Evolutionary conservation across 2,888 invertebrate genomes (phyloP), one percentile per base, ranked within the genome.

Genomic region (Antitype chi): DNA sequence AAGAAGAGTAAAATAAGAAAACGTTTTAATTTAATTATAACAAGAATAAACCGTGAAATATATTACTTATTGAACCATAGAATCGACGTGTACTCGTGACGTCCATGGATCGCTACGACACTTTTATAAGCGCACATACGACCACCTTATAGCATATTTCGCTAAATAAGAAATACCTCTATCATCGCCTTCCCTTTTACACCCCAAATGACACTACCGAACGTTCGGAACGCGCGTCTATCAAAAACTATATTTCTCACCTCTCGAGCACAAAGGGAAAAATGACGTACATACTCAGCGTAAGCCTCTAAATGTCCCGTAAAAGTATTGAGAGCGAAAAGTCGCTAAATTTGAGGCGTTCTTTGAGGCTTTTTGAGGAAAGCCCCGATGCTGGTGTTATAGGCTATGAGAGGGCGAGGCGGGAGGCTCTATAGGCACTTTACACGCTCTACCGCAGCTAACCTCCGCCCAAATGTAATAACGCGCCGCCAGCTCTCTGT

Each of bases 401-500:
- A 95, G 96, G 94, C 96, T 93, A 95, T 96, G 95, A 94, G 94
- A 94, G 94, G 94, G 94, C 93, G 93, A 95, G 93, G 93, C 92
- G 95, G 95, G 95, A 94, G 94, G 94, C 92, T 95, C 94, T 96
- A 96, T 95, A 92, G 95, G 92, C 96, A 96, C 94, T 96, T 96
- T 95, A 95, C 96, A 96, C 96, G 96, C 95, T 96, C 95, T 95
- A 92, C 94, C 95, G 95, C 90, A 91, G 93, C 94, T 95, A 96
- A 96, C 96, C 95, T 96, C 94, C 95, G 94, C 96, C 95, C 96
- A 94, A 94, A 95, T 92, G 96, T 95, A 96, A 97, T 96, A 96
- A 95, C 95, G 93, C 92, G 94, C 93, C 94, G 94, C 93, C 95
- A 93, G 95, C 93, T 95, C 96, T 95, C 96, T 95, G 95, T 96